Evolutionary conservation across 37 sponge, comb jelly and placozoan genomes (phyloP), one percentile per base, ranked within the genome.

Genomic region (Petrosia ficiformis): DNA sequence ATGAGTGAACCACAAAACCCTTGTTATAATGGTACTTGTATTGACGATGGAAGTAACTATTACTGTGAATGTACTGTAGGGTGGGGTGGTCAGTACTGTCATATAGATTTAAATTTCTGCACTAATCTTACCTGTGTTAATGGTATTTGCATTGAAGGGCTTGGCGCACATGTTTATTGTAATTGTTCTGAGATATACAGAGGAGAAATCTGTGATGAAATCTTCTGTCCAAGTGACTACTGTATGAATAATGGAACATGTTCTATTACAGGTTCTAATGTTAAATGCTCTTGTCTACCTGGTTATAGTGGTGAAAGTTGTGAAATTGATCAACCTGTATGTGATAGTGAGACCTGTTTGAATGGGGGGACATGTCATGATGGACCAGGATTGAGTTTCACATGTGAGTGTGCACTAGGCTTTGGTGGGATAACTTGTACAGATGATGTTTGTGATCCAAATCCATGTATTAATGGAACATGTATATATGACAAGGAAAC

Each of bases 401-500:
- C 72, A 11, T 89, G 90, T 35, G 24, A 22, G 28, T 87, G 88
- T 82, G 41, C 67, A 65, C 39, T 16, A 10, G 78, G 77, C 4
- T 87, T 72, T 30, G 41, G 52, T 57, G 89, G 89, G n/a, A 19
- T 59, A 8, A 31, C 2, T 0, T 67, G 75, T 74, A 41, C 65
- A 16, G 19, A 38, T 41, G 1, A 73, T 73, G 34, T 48, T 48
- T 81, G 82, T 37, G 32, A 29, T 2, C 1, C 54, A 4, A 37
- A 29, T 11, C 38, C 67, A 1, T 84, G 84, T 63, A 39, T 48
- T 0, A 84, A 84, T 84, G 84, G 84, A 22, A 57, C 68, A 16
- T 84, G 85, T 26, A 33, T 67, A n/a, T 78, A 84, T 57, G 79
- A 79, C 1, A 8, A n/a, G 66, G 85, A 79, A 33, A 72, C 10